Conservation (phyloP, 2,797 vertebrate genomes). For the Meriones psammophilus region DNA sequence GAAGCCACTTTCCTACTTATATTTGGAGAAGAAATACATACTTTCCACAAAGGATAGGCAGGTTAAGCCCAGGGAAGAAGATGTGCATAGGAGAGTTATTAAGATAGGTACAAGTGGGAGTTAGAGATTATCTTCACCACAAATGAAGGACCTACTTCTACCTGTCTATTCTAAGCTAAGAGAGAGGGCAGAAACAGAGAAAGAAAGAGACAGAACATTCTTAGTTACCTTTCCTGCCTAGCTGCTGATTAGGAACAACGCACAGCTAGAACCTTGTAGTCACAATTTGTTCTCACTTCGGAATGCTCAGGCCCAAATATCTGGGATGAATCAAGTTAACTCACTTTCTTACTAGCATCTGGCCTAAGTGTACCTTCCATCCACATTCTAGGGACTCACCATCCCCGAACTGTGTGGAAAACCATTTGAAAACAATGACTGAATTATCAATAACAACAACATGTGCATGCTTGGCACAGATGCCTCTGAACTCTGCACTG, state of each 20-base stretch:
- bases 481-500: background rate
- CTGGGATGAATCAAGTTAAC: background rate
- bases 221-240: background rate
- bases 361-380: background rate
- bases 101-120: background rate
- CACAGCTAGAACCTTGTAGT: background rate
- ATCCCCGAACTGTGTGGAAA: background rate
- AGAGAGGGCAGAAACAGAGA: background rate
- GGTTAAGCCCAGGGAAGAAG: background rate
- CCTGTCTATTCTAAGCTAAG: background rate
- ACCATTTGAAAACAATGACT: background rate
- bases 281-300: background rate
- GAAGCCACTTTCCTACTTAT: background rate
- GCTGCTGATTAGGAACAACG: background rate
- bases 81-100: background rate
- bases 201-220: background rate
- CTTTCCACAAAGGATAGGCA: background rate
- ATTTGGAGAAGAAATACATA: background rate
- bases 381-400: background rate
- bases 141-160: background rate
- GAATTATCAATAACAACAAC: background rate
- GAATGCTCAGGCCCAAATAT: background rate
- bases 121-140: background rate
- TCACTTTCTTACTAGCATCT: background rate
- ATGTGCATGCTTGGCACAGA: background rate